A percentile compares a stretch with the other conserved stretches of the same genome.
Evolutionary conservation across 2,888 invertebrate genomes (phyloP).

Genomic region (Leucoma salicis): DNA sequence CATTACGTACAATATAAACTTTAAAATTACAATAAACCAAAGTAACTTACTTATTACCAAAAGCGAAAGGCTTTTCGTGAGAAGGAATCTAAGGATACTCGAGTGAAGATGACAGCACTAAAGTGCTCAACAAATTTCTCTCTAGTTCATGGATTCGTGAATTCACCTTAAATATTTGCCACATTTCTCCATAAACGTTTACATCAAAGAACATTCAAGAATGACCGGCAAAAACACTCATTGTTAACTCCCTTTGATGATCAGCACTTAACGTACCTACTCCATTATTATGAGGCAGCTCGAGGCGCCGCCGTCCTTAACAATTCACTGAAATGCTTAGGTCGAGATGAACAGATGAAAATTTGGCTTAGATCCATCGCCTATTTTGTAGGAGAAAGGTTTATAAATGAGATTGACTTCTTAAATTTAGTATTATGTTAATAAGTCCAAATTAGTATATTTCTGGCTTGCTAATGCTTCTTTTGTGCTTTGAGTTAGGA

Average conservation of each 20-base stretch:
- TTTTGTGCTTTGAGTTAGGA: no score
- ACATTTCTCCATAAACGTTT: slow-evolving; percentile 40
- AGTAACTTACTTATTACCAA: no score
- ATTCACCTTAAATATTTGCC: slow-evolving; percentile 53
- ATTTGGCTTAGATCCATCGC: slow-evolving; percentile 20
- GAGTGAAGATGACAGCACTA: slow-evolving; percentile 14
- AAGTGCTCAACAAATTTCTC: slow-evolving; percentile 17
- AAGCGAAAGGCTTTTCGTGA: no score
- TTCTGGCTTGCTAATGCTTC: no score
- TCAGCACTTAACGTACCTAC: slow-evolving; percentile 44
- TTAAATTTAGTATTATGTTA: slow-evolving; percentile 5
- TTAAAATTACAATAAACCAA: no score
- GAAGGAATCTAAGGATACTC: slow-evolving; percentile 11
- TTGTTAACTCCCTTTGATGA: slow-evolving; percentile 61
- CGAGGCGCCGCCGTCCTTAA: slow-evolving; percentile 42
- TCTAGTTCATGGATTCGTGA: slow-evolving; percentile 28
- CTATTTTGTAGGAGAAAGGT: slow-evolving; percentile 12
- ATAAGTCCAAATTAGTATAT: no score
- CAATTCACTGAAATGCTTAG: slow-evolving; percentile 39
- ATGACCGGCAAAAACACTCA: slow-evolving; percentile 60
- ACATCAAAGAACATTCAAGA: slow-evolving; percentile 58
- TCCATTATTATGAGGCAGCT: slow-evolving; percentile 44
- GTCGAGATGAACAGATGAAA: slow-evolving; percentile 33
- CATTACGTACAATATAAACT: no score
- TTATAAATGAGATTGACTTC: slow-evolving; percentile 16